These are phyloP conservation scores for Maniola jurtina DNA, from an alignment of 1,140 invertebrate species.

Conservation along the genomic window DNA sequence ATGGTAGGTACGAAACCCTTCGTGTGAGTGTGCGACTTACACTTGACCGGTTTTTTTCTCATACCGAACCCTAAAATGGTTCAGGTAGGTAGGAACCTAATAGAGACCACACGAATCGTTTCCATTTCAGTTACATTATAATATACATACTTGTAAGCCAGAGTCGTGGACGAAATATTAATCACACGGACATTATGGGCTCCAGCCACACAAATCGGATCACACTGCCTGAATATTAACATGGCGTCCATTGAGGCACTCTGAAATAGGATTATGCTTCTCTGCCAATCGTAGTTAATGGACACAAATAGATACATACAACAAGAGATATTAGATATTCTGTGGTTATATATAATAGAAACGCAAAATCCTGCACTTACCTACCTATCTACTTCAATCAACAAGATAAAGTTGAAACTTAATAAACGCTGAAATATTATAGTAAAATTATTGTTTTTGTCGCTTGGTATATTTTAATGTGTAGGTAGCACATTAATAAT, in stretches of 20 bases:
- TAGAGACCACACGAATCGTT: not conserved
- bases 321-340: not conserved
- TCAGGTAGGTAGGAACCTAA: not conserved
- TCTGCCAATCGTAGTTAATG: slow-evolving; percentile 16
- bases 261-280: slow-evolving; percentile 20
- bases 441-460: too few relatives aligned
- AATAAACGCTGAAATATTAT: too few relatives aligned
- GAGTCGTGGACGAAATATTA: slow-evolving; percentile 23
- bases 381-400: too few relatives aligned
- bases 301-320: slow-evolving; percentile 4
- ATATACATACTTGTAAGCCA: slow-evolving; percentile 4
- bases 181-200: slow-evolving; percentile 13
- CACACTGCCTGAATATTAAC: slow-evolving; percentile 37
- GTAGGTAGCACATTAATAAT: too few relatives aligned
- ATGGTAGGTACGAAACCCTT: too few relatives aligned
- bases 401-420: too few relatives aligned
- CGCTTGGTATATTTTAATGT: too few relatives aligned
- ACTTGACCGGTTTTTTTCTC: too few relatives aligned
- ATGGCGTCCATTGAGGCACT: slow-evolving; percentile 22
- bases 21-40: too few relatives aligned
- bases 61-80: too few relatives aligned
- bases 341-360: too few relatives aligned
- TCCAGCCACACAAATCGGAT: slow-evolving; percentile 33
- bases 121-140: slow-evolving; percentile 5
- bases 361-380: too few relatives aligned